Percentiles rank a stretch among this genome's conserved stretches.
phyloP scores from a whole-genome alignment of 2,888 invertebrate genomes.

The Oeneis ivallda region DNA sequence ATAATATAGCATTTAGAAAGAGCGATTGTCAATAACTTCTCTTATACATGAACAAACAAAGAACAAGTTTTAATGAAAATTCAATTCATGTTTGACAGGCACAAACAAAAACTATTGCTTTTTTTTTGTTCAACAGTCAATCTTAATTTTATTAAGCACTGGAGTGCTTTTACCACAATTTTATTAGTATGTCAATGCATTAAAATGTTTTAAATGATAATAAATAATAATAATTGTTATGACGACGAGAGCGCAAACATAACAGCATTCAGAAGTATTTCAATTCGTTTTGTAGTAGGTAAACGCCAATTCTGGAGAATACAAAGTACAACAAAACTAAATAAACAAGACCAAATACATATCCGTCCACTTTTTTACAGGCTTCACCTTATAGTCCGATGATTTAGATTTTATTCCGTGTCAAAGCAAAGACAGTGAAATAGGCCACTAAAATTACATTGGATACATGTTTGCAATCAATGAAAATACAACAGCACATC shows the following conservation, averaged over 20 bases:
- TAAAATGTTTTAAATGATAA: neutral
- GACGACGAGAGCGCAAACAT: too few species aligned
- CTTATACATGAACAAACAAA: neutral
- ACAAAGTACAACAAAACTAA: neutral
- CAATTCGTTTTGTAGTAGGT: neutral
- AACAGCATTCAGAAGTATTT: neutral
- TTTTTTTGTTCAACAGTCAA: neutral
- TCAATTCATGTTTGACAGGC: neutral
- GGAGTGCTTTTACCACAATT: neutral
- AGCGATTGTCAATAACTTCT: neutral
- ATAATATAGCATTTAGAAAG: slow-evolving; percentile 23
- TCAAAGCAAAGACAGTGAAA: slow-evolving; percentile 55
- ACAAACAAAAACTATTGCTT: neutral
- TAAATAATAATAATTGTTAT: neutral
- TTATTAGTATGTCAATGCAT: neutral
- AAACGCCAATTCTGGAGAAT: neutral
- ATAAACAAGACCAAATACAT: neutral
- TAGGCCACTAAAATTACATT: slow-evolving; percentile 60
- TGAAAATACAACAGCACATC: slow-evolving; percentile 77
- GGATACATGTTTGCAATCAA: slow-evolving; percentile 44
- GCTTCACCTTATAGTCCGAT: neutral
- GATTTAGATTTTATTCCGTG: slow-evolving; percentile 1
- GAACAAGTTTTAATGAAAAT: too few species aligned
- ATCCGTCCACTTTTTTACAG: neutral
- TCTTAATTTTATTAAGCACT: neutral